phyloP scores from a whole-genome alignment of 92 coral and sea anemone species.

The Phenganax marumi region DNA sequence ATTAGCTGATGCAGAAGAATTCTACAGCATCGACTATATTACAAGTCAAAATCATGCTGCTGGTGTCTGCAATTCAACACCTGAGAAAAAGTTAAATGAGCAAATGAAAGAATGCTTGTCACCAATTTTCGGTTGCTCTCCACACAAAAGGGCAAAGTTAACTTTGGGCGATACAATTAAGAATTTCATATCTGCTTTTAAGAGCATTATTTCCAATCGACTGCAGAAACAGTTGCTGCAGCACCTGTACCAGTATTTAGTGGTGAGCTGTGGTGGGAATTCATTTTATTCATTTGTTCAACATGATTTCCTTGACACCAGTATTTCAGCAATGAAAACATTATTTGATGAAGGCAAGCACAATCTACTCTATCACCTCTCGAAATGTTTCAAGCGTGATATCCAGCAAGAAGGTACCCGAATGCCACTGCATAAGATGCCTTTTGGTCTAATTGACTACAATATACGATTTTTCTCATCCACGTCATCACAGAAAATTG shows the following conservation, averaged over 20 bases:
- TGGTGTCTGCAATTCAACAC: neutral
- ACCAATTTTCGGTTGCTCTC: constrained; percentile 16
- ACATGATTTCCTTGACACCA: constrained; percentile 38
- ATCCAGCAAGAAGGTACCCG: neutral
- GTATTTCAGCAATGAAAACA: constrained; percentile 49
- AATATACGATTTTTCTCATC: constrained; percentile 54
- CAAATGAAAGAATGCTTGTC: neutral
- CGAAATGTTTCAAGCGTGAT: constrained; percentile 32
- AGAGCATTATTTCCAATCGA: constrained; percentile 11
- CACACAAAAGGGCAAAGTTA: neutral
- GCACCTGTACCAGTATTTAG: neutral
- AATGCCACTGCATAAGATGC: constrained; percentile 55
- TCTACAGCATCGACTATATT: neutral
- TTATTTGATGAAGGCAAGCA: constrained; percentile 40
- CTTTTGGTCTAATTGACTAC: constrained; percentile 57
- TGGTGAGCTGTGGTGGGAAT: constrained; percentile 9
- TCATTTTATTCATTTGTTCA: constrained; percentile 49
- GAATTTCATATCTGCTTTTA: neutral
- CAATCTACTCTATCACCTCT: constrained; percentile 31
- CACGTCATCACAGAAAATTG: constrained; percentile 36
- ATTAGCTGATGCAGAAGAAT: neutral
- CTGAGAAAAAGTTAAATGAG: neutral
- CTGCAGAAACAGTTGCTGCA: neutral
- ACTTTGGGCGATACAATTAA: constrained; percentile 24
- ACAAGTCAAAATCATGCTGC: neutral